Conservation (phyloP, 1,140 invertebrate species). For the Globodera rostochiensis region DNA sequence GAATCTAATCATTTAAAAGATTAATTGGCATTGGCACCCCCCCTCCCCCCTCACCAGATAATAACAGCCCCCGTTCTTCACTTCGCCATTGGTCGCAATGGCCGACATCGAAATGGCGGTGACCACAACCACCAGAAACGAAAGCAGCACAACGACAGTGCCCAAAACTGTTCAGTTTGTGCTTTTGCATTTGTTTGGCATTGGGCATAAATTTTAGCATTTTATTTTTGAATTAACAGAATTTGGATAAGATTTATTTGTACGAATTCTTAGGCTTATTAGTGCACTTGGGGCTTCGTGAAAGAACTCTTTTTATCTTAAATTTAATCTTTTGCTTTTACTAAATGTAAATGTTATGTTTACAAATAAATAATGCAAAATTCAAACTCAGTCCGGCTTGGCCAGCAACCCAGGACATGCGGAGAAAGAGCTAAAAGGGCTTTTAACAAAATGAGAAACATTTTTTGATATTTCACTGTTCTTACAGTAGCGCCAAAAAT, state of each 20-base stretch:
- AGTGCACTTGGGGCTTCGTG: not conserved
- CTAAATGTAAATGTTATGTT: no score
- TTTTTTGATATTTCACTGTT: not conserved
- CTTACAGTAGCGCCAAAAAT: slow-evolving; percentile 72
- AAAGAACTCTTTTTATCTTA: not conserved
- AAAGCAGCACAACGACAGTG: slow-evolving; percentile 41
- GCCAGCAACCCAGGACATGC: slow-evolving; percentile 72
- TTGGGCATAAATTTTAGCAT: not conserved
- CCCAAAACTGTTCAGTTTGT: slow-evolving; percentile 32
- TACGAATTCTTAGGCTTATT: no score
- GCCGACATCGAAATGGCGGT: slow-evolving; percentile 71
- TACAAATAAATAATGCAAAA: not conserved
- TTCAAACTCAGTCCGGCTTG: slow-evolving; percentile 74
- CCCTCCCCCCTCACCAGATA: slow-evolving; percentile 37
- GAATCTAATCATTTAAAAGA: no score
- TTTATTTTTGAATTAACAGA: slow-evolving; percentile 12
- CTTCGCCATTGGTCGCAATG: slow-evolving; percentile 71
- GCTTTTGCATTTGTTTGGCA: no score
- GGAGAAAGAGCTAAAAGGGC: slow-evolving; percentile 68
- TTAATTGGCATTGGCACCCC: no score
- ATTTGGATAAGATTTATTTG: no score
- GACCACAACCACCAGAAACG: slow-evolving; percentile 67
- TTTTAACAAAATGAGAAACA: not conserved
- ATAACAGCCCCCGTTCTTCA: slow-evolving; percentile 69
- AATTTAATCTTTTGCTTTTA: not conserved